Evolutionary conservation across 2,888 invertebrate species (phyloP), one percentile per base, ranked within the genome.

Genomic region (Rhingia rostrata): DNA sequence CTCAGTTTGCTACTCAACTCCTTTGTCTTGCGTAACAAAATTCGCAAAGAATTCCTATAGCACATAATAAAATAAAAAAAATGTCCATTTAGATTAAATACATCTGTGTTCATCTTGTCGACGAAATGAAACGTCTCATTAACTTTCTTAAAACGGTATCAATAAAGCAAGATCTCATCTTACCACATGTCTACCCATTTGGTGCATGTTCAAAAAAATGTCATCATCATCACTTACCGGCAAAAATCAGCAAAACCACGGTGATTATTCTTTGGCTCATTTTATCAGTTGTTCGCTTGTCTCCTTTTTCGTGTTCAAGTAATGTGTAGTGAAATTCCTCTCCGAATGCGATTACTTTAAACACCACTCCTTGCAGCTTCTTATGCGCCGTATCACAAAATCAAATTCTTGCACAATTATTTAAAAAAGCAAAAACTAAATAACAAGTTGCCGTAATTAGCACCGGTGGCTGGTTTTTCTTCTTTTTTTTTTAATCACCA

Each of bases 401-500:
- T 74, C 67, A 54, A 79, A 70, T 63, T 63, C 63, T 49, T 67
- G 63, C 56, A 39, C 60, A 77, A 75, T 75, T 70, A 81, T 77
- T 70, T 66, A 60, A 60, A 33, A 37, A 51, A 64, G 6, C 12
- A 32, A 49, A 10, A 64, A 43, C 51, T 41, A 63, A 54, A 41
- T 12, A 72, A 72, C 77, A 72, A 82, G 82, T 77, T 66, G 70
- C 77, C 72, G 75, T 82, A 77, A 82, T 82, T 72, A 82, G 82
- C 77, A 82, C 82, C 82, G 77, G 45, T 70, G 41, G 53, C 54
- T 77, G 70, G 58, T 75, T 37, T 14, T 14, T 10, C 37, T 33
- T 56, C 6, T 14, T 43, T 37, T 53, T 49, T 61, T 69, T 53
- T 56, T 39, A 49, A 49, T n/a, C 6, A 63, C 39, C 30, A n/a